Percentiles rank a stretch among this genome's conserved stretches.
Conservation (phyloP, 2,888 invertebrate species). For the Diadegma fenestrale region DNA sequence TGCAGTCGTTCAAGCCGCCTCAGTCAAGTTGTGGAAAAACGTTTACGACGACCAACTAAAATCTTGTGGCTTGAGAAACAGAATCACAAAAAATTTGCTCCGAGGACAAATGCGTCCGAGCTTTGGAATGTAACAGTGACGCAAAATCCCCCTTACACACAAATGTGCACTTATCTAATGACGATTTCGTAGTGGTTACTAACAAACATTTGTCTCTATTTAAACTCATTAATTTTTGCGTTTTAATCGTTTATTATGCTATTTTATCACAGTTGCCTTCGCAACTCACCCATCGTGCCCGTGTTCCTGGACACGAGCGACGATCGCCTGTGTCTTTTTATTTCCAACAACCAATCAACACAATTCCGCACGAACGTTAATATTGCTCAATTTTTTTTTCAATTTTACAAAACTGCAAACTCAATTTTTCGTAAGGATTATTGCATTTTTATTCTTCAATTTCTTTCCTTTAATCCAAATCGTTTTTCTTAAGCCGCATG, state of each 20-base stretch:
- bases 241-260: slow-evolving; percentile 76
- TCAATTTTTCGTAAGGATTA: not conserved
- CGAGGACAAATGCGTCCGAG: not conserved
- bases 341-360: slow-evolving; percentile 11
- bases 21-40: not conserved
- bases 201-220: slow-evolving; percentile 7
- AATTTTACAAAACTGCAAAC: not conserved
- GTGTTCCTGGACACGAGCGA: slow-evolving; percentile 54
- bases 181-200: slow-evolving; percentile 8
- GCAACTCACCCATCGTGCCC: slow-evolving; percentile 68
- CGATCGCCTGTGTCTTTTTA: slow-evolving; percentile 45
- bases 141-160: not conserved
- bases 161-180: slow-evolving; percentile 30
- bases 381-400: not conserved
- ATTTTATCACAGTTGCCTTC: slow-evolving; percentile 82
- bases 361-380: not conserved
- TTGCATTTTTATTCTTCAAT: not conserved
- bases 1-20: not conserved
- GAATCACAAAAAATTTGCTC: not conserved
- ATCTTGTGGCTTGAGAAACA: not conserved
- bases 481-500: not conserved
- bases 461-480: not conserved
- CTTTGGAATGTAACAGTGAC: slow-evolving; percentile 13
- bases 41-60: not conserved
- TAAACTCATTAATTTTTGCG: not conserved